These are phyloP conservation scores for Siniperca knerii DNA, from an alignment of 2,113 vertebrate species.

Conservation along the genomic window DNA sequence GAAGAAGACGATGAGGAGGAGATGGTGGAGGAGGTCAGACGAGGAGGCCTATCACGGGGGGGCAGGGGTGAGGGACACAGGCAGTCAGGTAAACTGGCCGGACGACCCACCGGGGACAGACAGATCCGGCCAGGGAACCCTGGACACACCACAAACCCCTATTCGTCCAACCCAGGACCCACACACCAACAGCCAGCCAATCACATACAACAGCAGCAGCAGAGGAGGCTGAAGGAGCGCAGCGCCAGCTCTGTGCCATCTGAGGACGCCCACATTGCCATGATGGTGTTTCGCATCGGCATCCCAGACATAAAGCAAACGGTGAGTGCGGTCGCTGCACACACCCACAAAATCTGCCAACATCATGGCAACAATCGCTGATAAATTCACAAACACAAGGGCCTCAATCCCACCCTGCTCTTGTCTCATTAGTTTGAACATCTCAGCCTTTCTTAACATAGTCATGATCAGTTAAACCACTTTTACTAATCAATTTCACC, in stretches of 20 bases:
- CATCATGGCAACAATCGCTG: not conserved
- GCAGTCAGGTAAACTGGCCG: constrained; percentile 73
- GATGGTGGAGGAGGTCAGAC: constrained; percentile 73
- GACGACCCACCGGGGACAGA: constrained; percentile 71
- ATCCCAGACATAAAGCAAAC: constrained; percentile 96
- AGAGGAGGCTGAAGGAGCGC: constrained; percentile 87
- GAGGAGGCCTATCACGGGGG: constrained; percentile 67
- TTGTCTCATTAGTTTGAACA: not conserved
- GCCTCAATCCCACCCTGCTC: not conserved
- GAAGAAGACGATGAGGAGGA: constrained; percentile 79
- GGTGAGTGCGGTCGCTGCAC: constrained; percentile 80
- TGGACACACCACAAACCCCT: constrained; percentile 81
- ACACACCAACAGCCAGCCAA: constrained; percentile 81
- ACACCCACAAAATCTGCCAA: constrained; percentile 22
- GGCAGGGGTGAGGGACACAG: constrained; percentile 78
- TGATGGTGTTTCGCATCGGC: constrained; percentile 96
- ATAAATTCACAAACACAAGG: not conserved
- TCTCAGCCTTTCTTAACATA: not conserved
- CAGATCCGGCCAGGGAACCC: constrained; percentile 76
- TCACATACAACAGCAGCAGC: constrained; percentile 79
- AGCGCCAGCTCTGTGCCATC: constrained; percentile 82
- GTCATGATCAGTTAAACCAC: not conserved
- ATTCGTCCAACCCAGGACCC: constrained; percentile 82
- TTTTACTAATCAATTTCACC: not conserved
- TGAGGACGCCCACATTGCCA: constrained; percentile 91